These are phyloP conservation scores for Lysiphlebus fabarum DNA, from an alignment of 1,140 invertebrate genomes.

Conservation along the genomic window DNA sequence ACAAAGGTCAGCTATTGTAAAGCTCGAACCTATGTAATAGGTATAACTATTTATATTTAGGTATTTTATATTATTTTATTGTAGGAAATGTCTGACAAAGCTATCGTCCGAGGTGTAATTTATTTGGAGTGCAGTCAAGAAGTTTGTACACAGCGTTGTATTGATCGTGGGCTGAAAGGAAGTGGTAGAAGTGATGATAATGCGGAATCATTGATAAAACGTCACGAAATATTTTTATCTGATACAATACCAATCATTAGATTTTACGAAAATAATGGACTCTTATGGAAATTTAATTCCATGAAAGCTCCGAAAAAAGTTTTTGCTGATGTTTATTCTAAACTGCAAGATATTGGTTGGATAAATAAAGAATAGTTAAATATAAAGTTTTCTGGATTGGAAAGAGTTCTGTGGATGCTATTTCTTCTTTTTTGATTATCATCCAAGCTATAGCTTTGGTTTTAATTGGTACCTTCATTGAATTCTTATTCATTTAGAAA, in stretches of 20 bases:
- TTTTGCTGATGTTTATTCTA: conserved; percentile 59
- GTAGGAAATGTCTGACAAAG: conserved; percentile 78
- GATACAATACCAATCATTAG: conserved; percentile 94
- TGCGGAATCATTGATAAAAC: conserved; percentile 81
- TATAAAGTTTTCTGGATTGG: too few relatives aligned
- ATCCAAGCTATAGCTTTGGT: too few relatives aligned
- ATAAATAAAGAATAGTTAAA: conserved; percentile 21
- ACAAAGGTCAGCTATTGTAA: conserved; percentile 47
- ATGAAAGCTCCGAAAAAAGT: conserved; percentile 68
- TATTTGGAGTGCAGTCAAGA: conserved; percentile 90
- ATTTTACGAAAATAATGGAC: conserved; percentile 69
- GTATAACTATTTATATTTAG: not conserved
- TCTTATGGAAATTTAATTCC: conserved; percentile 80
- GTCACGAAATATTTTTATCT: conserved; percentile 85
- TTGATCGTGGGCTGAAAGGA: conserved; percentile 80
- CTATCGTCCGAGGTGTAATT: conserved; percentile 83
- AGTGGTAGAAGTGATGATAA: conserved; percentile 96
- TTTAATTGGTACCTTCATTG: too few relatives aligned
- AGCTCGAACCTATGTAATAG: not conserved
- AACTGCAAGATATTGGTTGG: conserved; percentile 52
- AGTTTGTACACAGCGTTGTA: conserved; percentile 78
- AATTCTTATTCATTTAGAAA: too few relatives aligned
- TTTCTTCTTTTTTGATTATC: too few relatives aligned
- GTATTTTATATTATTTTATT: not conserved
- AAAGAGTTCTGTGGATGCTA: too few relatives aligned